These are phyloP conservation scores for Drosophila nr. perissopoda DNA, from an alignment of 2,888 invertebrate species.

Conservation along the genomic window DNA sequence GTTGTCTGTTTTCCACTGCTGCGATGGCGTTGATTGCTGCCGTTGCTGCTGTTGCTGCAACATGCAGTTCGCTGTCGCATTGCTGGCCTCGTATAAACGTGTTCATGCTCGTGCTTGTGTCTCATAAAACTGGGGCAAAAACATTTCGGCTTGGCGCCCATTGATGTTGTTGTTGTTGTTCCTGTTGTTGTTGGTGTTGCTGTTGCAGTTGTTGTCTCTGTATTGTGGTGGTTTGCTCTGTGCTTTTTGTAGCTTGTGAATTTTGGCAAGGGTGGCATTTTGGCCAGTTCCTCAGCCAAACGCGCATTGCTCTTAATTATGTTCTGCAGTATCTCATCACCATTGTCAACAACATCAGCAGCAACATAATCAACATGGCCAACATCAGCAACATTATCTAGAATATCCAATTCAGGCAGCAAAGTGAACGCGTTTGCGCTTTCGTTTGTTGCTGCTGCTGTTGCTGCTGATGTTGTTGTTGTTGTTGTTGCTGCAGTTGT, in stretches of 20 bases:
- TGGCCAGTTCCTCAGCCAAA: slow-evolving; percentile 75
- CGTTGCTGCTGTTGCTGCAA: slow-evolving; percentile 39
- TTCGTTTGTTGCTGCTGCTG: slow-evolving; percentile 57
- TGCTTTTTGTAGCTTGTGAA: slow-evolving; percentile 53
- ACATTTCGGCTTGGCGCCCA: slow-evolving; percentile 57
- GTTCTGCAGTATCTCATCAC: slow-evolving; percentile 76
- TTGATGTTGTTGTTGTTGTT: slow-evolving; percentile 27
- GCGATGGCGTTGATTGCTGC: slow-evolving; percentile 20
- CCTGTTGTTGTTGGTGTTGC: slow-evolving; percentile 25
- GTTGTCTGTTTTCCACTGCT: slow-evolving; percentile 26
- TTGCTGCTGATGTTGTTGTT: slow-evolving; percentile 6
- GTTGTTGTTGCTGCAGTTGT: slow-evolving; percentile 26
- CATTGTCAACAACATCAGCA: slow-evolving; percentile 37
- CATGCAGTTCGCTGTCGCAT: slow-evolving; percentile 43
- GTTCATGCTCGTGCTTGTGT: slow-evolving; percentile 62
- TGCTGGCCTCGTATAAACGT: slow-evolving; percentile 34
- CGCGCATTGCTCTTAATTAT: slow-evolving; percentile 81
- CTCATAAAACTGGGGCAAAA: slow-evolving; percentile 75
- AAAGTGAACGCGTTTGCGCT: slow-evolving; percentile 79
- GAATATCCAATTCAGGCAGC: slow-evolving; percentile 61
- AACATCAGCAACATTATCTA: slow-evolving; percentile 27
- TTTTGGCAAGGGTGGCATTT: slow-evolving; percentile 80
- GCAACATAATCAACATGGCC: slow-evolving; percentile 31
- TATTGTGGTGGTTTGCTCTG: slow-evolving; percentile 25
- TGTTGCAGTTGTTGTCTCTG: slow-evolving; percentile 29